Conservation (phyloP, 2,113 vertebrate genomes). For the Phyllopteryx taeniolatus region DNA sequence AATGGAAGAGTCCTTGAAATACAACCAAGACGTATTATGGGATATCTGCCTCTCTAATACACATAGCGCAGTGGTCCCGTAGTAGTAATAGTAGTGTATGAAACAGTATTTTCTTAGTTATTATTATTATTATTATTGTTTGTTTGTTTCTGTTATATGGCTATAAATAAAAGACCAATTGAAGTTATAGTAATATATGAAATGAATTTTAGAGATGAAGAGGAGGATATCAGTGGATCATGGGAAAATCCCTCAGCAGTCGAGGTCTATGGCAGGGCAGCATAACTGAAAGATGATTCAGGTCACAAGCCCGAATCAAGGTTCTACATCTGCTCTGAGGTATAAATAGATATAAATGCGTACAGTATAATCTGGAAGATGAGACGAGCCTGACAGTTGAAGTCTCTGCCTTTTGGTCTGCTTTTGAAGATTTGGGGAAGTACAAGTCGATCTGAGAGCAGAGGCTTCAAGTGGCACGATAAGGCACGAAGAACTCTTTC, state of each 20-base stretch:
- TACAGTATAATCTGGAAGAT: neutral
- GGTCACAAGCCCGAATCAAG: neutral
- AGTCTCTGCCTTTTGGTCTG: neutral
- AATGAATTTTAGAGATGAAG: neutral
- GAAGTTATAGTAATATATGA: neutral
- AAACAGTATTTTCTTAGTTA: too few species aligned
- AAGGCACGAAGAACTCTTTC: neutral
- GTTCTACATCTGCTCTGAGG: neutral
- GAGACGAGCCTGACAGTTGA: neutral
- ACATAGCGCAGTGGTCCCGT: too few species aligned
- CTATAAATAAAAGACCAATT: neutral
- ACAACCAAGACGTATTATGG: neutral
- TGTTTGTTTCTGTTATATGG: neutral
- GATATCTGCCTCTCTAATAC: too few species aligned
- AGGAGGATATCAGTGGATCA: neutral
- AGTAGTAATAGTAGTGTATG: too few species aligned
- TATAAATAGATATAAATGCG: neutral
- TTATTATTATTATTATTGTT: too few species aligned
- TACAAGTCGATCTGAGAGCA: neutral
- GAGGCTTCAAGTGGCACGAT: neutral
- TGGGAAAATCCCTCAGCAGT: neutral
- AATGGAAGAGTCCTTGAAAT: neutral
- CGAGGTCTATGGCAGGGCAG: neutral
- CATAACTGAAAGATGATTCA: conserved; percentile 5
- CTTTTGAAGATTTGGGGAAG: neutral